Evolutionary conservation across 2,113 vertebrate genomes (phyloP), one percentile per base, ranked within the genome.

Genomic region (Proteles cristata): DNA sequence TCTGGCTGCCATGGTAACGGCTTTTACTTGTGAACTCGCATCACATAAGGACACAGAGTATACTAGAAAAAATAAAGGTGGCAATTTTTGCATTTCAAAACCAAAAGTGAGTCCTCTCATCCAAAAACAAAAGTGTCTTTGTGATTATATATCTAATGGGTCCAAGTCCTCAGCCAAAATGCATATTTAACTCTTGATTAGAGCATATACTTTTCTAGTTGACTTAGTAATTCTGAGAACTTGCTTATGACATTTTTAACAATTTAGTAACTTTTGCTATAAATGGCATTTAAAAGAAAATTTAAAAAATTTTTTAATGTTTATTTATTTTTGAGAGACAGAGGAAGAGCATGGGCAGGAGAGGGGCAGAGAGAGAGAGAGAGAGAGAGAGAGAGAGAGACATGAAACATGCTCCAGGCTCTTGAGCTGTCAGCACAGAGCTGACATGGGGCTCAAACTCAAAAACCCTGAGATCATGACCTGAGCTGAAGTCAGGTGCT

Each of bases 21-120:
- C 31, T 74, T 94, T 45, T 28, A 53, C n/a, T 5, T 53, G 14
- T 19, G 35, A 86, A 61, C 66, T 89, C 61, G 58, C 88, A 71
- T 74, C 79, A 77, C 28, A n/a, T 43, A 50, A 90, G 10, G 35
- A 31, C 14, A 63, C 10, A 14, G 26, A 48, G 8, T 80, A 39
- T n/a, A 90, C 31, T 86, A 55, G 12, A 91, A 90, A 84, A 31
- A 76, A 66, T 76, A 66, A 85, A 84, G 76, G 66, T 88, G 61
- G 7, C 61, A 86, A 43, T 26, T 85, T 88, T 92, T 84, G 33
- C 35, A 94, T 77, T 94, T 94, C 48, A 43, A 89, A 94, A 89
- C 11, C 35, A 82, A 65, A 93, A 93, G 33, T 76, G 95, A 95
- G 90, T 81, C 48, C 23, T 71, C 68, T 77, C 58, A 61, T 35